Percentiles rank a stretch among this genome's conserved stretches.
These are phyloP conservation scores for Tiphia femorata DNA, from an alignment of 2,888 invertebrate species.

Conservation along the genomic window DNA sequence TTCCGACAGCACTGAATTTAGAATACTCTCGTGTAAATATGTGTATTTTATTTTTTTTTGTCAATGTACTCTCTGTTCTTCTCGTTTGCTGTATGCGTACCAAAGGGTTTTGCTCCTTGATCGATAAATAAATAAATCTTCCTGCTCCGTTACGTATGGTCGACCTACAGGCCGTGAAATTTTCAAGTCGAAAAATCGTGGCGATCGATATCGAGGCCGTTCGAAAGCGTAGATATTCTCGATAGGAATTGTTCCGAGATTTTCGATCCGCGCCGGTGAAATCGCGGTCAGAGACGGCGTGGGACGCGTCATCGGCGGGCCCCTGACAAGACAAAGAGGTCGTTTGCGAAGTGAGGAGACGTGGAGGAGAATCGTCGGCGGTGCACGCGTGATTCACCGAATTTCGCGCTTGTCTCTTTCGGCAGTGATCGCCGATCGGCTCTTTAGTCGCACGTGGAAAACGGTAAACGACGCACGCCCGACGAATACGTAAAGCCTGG, in stretches of 20 bases:
- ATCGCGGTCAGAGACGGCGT: constrained; percentile 41
- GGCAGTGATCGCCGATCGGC: constrained; percentile 40
- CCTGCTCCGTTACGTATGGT: too few species aligned
- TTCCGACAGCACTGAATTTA: too few species aligned
- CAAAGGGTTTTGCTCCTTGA: too few species aligned
- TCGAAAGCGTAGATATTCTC: background rate
- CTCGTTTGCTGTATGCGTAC: too few species aligned
- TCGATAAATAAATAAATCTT: too few species aligned
- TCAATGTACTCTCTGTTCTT: too few species aligned
- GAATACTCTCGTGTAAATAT: too few species aligned
- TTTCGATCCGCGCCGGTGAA: constrained; percentile 22
- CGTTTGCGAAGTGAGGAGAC: constrained; percentile 6
- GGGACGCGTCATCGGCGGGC: constrained; percentile 28
- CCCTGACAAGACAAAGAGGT: constrained; percentile 39
- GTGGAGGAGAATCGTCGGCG: background rate
- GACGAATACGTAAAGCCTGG: too few species aligned
- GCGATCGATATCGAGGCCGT: background rate
- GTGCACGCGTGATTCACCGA: constrained; percentile 42
- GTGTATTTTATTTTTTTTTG: too few species aligned
- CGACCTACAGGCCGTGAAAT: background rate
- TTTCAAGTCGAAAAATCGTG: background rate
- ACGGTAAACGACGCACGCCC: constrained; percentile 39
- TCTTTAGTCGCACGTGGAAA: constrained; percentile 34
- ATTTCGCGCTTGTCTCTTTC: constrained; percentile 19
- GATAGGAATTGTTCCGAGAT: background rate